These are phyloP conservation scores for Zenarchopterus dispar DNA, from an alignment of 2,797 vertebrate species.

Conservation along the genomic window DNA sequence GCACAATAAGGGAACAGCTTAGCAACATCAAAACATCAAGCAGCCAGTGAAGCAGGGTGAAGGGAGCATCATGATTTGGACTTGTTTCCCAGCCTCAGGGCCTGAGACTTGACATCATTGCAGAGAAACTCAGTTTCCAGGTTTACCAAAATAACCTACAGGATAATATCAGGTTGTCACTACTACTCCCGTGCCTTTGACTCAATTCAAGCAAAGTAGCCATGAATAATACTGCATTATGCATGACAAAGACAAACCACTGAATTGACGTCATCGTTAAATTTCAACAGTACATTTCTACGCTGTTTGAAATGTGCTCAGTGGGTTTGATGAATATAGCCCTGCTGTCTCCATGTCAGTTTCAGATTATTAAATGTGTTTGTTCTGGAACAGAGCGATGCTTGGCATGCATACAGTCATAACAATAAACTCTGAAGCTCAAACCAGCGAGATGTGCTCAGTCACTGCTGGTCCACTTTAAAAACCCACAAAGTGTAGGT, in stretches of 20 bases:
- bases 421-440: slow-evolving; percentile 59
- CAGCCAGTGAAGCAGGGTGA: too few species aligned
- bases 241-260: slow-evolving; percentile 41
- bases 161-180: too few species aligned
- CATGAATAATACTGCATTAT: slow-evolving; percentile 23
- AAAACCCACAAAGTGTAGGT: neutral
- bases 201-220: slow-evolving; percentile 18
- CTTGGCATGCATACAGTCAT: slow-evolving; percentile 44
- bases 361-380: slow-evolving; percentile 59
- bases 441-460: slow-evolving; percentile 40
- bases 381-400: slow-evolving; percentile 55
- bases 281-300: slow-evolving; percentile 42
- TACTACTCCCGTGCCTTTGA: too few species aligned
- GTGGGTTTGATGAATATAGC: slow-evolving; percentile 57
- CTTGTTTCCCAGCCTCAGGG: too few species aligned
- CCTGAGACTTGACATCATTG: too few species aligned
- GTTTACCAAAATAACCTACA: too few species aligned
- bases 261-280: slow-evolving; percentile 35
- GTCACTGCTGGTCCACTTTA: slow-evolving; percentile 46
- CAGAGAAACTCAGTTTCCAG: too few species aligned
- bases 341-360: slow-evolving; percentile 25
- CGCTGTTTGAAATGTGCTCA: slow-evolving; percentile 48
- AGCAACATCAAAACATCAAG: too few species aligned
- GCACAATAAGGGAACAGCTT: too few species aligned
- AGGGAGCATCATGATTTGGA: too few species aligned